Percentiles rank a stretch among this genome's conserved stretches.
These are phyloP conservation scores for Drosophila chauvacae DNA, from an alignment of 1,140 invertebrate species.

Conservation along the genomic window DNA sequence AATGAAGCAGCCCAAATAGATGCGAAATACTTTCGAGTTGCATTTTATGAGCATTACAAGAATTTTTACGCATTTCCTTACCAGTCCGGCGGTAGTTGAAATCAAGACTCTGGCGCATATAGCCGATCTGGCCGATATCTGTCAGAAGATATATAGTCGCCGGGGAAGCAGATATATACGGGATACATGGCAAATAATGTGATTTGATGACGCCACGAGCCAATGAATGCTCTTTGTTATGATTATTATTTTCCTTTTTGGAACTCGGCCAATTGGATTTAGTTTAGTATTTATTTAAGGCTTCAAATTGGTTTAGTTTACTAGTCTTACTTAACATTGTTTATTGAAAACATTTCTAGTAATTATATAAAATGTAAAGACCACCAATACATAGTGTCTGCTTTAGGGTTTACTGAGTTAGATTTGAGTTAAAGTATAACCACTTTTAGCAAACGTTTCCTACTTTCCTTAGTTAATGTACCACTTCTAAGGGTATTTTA, in stretches of 20 bases:
- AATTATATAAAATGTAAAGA: neutral
- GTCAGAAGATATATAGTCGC: slow-evolving; percentile 52
- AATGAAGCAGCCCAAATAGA: slow-evolving; percentile 35
- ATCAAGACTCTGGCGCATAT: slow-evolving; percentile 31
- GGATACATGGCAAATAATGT: slow-evolving; percentile 18
- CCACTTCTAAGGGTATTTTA: neutral
- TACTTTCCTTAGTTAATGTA: neutral
- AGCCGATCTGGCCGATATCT: slow-evolving; percentile 50
- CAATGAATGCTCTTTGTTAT: slow-evolving; percentile 28
- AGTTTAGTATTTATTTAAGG: neutral
- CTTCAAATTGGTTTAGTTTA: neutral
- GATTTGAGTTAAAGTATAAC: no score
- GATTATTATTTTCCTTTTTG: neutral
- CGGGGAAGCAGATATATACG: slow-evolving; percentile 24
- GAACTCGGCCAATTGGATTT: neutral
- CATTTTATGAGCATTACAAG: slow-evolving; percentile 45
- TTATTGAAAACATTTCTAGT: neutral
- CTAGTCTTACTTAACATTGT: neutral
- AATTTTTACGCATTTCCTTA: slow-evolving; percentile 45
- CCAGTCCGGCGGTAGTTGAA: slow-evolving; percentile 27
- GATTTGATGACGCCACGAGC: neutral
- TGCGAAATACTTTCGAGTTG: slow-evolving; percentile 47
- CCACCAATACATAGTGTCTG: neutral
- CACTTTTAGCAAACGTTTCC: no score
- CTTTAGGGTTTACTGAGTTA: neutral